Evolutionary conservation across 1,140 invertebrate species (phyloP).

Genomic region (Helicoverpa zea): DNA sequence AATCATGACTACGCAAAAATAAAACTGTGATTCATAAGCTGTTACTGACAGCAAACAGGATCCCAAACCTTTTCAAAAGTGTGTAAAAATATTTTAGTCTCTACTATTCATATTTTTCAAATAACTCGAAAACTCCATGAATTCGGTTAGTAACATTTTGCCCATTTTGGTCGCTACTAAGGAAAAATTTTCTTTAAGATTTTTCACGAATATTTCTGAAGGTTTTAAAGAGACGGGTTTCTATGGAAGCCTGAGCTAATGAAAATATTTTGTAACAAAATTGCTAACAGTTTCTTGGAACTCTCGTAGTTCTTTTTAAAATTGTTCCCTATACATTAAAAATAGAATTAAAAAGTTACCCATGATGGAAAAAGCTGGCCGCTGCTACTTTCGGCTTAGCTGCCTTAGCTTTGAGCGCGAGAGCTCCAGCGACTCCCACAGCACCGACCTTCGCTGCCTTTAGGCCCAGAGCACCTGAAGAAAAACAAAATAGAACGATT

Average conservation of each 20-base stretch:
- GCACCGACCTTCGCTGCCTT: constrained; percentile 80
- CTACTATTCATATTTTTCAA: neutral
- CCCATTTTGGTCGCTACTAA: too few species aligned
- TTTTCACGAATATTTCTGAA: too few species aligned
- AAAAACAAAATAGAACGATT: neutral
- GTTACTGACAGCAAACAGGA: neutral
- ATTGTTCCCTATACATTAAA: neutral
- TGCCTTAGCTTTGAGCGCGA: constrained; percentile 69
- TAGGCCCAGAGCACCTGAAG: constrained; percentile 75
- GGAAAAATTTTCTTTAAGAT: too few species aligned
- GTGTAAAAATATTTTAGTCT: neutral
- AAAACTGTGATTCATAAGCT: neutral
- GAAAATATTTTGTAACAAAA: too few species aligned
- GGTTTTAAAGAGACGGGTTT: too few species aligned
- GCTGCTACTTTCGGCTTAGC: constrained; percentile 69
- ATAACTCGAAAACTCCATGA: neutral
- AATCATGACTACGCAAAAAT: neutral
- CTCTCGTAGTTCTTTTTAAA: neutral
- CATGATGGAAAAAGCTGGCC: constrained; percentile 45
- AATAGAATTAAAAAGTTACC: constrained; percentile 44
- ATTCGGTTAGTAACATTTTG: too few species aligned
- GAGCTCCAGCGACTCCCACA: constrained; percentile 69
- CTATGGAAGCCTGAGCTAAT: too few species aligned
- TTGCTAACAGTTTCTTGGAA: too few species aligned
- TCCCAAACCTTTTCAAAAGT: too few species aligned